Evolutionary conservation across 1,140 invertebrate genomes (phyloP), one percentile per base, ranked within the genome.

Genomic region (Pseudomyrmex dendroicus): DNA sequence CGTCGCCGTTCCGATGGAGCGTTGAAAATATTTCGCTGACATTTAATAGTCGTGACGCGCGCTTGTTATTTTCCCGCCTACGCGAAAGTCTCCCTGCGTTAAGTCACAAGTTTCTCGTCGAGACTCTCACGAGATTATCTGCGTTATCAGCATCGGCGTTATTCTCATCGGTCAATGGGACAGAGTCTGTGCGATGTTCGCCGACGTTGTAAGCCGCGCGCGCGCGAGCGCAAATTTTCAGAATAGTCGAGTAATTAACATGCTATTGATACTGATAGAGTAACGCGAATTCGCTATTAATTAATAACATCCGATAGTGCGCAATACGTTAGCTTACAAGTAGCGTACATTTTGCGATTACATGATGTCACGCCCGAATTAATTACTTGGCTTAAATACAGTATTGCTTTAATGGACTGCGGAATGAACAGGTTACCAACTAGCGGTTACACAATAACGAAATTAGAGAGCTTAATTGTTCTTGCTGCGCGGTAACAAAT

Each of bases 21-120:
- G 52, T 68, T 68, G 44, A 80, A 80, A 78, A 80, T 48, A 72
- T 80, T 72, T 72, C 22, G 46, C 66, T 80, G 76, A 72, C 54
- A 80, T 80, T 80, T 80, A 70, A 72, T 56, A 57, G 12, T 59
- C 44, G 17, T 59, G 52, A 59, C 76, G 54, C 10, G 54, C 66
- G 66, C 66, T 80, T 46, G 12, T 80, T 80, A 70, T 72, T 70
- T 72, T 48, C 59, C 35, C 66, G 44, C 76, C 76, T 46, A 72
- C 76, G 20, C 12, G 54, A 61, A 13, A 35, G 13, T 70, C 66
- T 48, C 7, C 48, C 76, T 50, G 22, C 15, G 64, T 76, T 54
- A 54, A 64, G n/a, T 77, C 25, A 67, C 35, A 35, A 35, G 35
- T 35, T 35, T 44, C 62, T 77, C 48, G 66, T 67, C 2, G 54